phyloP scores from a whole-genome alignment of 2,797 vertebrate species.

The Alectoris magna region DNA sequence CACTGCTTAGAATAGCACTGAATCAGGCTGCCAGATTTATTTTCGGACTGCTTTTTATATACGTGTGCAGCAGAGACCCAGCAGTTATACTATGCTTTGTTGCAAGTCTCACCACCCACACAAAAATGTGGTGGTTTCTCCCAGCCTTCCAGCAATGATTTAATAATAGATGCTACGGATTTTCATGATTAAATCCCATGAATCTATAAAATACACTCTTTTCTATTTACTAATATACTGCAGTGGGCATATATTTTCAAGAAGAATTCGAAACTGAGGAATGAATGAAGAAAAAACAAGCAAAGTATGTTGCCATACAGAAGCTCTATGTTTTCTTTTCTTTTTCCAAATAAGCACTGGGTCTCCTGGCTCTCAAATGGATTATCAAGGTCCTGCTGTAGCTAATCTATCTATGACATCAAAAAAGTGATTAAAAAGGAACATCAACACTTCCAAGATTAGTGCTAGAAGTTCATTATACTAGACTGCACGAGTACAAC shows the following conservation, averaged over 20 bases:
- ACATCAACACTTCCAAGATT: slow-evolving; percentile 47
- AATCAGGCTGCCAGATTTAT: slow-evolving; percentile 65
- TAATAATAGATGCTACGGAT: slow-evolving; percentile 61
- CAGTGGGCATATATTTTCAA: background rate
- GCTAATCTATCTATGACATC: slow-evolving; percentile 61
- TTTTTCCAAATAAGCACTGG: background rate
- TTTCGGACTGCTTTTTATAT: slow-evolving; percentile 65
- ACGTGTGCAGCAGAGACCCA: slow-evolving; percentile 48
- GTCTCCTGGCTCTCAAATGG: background rate
- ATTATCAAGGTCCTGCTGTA: slow-evolving; percentile 46
- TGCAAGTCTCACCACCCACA: slow-evolving; percentile 63
- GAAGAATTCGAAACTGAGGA: background rate
- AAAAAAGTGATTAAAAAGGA: slow-evolving; percentile 64
- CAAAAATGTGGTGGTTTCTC: slow-evolving; percentile 21
- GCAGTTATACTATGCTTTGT: slow-evolving; percentile 65
- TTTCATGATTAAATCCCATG: slow-evolving; percentile 28
- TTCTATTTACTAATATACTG: slow-evolving; percentile 37
- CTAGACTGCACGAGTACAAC: background rate
- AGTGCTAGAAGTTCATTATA: slow-evolving; percentile 61
- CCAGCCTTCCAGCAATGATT: slow-evolving; percentile 55
- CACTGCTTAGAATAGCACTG: slow-evolving; percentile 55
- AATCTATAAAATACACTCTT: slow-evolving; percentile 36
- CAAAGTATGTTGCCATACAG: background rate
- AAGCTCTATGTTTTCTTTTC: slow-evolving; percentile 2
- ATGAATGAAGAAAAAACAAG: background rate